These are phyloP conservation scores for Psilopsiagon aymara DNA, from an alignment of 2,113 vertebrate species.

Conservation along the genomic window DNA sequence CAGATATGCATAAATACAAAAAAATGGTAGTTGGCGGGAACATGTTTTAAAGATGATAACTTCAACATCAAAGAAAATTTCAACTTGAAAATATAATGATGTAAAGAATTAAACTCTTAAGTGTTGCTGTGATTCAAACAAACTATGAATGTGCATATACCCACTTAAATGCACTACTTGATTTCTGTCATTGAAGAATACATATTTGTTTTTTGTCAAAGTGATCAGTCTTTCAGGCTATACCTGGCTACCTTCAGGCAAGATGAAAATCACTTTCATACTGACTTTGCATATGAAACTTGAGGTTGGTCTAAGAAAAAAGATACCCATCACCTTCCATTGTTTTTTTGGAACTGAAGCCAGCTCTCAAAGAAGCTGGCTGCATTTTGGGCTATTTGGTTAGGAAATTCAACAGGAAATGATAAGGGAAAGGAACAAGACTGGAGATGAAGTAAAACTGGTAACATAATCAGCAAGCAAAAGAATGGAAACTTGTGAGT, in stretches of 20 bases:
- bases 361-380: not conserved
- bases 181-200: not conserved
- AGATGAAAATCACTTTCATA: not conserved
- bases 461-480: not conserved
- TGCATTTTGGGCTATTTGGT: not conserved
- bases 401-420: slow-evolving; percentile 26
- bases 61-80: not conserved
- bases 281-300: not conserved
- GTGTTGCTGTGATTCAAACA: not conserved
- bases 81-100: not conserved
- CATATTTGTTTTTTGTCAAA: not conserved
- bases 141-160: not conserved
- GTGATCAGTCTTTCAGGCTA: not conserved
- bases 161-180: not conserved
- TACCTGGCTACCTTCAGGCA: not conserved
- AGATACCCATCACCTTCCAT: not conserved
- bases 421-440: not conserved
- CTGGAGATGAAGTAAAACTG: not conserved
- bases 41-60: not conserved
- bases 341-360: slow-evolving; percentile 16
- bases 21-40: not conserved
- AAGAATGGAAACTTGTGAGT: not conserved
- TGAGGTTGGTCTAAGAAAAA: not conserved
- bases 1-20: not conserved
- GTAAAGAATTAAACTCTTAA: not conserved